Base-by-base conservation (phyloP, 2,888 invertebrate genomes). In the Myathropa florea region DNA sequence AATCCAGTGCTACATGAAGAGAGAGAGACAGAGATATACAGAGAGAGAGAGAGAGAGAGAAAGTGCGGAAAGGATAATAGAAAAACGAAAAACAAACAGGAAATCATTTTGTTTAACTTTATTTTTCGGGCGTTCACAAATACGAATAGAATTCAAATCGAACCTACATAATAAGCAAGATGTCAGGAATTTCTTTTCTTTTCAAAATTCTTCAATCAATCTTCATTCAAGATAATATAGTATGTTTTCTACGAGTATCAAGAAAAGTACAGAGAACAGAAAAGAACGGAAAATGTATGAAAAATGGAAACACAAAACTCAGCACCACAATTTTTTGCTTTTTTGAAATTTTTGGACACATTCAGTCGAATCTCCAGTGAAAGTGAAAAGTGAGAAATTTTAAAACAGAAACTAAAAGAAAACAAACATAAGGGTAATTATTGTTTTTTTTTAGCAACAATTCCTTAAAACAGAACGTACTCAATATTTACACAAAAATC, bases 1-100 rank as follows among this genome's bases (percentile, higher is more conserved):
- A 72, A 67, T 77, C 73, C 64, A 86, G 85, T 86, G 85, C 85
- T 81, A 85, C 82, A 82, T 82, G 77, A 73, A 86, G 73, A 86
- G 57, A 57, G 18, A 18, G 18, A 46, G 18, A 46, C 18, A 46
- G n/a, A 39, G n/a, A 39, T 18, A 46, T 6, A 46, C 18, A 46
- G 7, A 46, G 18, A 18, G 46, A 46, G 46, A 18, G 18, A 46
- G n/a, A 18, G 46, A n/a, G 39, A 39, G 12, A 18, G 77, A 82
- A 21, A 68, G 78, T 85, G 85, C 77, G 55, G 12, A 82, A 68
- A 68, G 83, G 67, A 68, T 55, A 36, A 36, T 39, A 18, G 9
- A 12, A 24, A 24, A 24, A 57, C 12, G n/a, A n/a, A 24, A 39
- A 39, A 39, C 36, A 78, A 72, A 67, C 33, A 75, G 61, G 59